Percentiles rank a stretch among this genome's conserved stretches.
phyloP scores from a whole-genome alignment of 1,140 invertebrate species.

The Drosophila triauraria region DNA sequence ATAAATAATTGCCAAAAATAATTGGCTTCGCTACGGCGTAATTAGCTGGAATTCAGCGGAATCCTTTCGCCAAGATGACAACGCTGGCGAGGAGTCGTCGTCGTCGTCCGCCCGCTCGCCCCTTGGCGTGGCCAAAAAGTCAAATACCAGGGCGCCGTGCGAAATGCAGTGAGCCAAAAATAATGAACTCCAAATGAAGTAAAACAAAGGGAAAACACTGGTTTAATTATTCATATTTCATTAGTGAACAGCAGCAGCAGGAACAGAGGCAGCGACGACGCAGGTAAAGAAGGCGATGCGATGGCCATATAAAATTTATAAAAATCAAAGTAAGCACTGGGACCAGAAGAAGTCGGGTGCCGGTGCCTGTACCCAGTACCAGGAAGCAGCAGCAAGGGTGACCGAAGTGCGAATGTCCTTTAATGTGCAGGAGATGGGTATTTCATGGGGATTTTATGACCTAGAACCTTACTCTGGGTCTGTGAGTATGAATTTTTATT shows the following conservation, averaged over 20 bases:
- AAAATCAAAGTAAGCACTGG: constrained; percentile 75
- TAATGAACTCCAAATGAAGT: constrained; percentile 81
- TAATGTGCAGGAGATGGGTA: neutral
- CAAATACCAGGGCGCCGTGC: constrained; percentile 22
- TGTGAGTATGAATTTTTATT: too few species aligned
- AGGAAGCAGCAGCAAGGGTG: neutral
- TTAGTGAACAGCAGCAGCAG: constrained; percentile 59
- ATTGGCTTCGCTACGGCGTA: constrained; percentile 28
- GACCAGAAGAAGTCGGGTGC: neutral
- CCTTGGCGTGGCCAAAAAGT: constrained; percentile 39
- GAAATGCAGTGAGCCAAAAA: constrained; percentile 67
- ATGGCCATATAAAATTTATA: constrained; percentile 78
- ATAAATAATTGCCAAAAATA: constrained; percentile 37
- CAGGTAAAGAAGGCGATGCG: constrained; percentile 23
- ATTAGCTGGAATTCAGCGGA: constrained; percentile 32
- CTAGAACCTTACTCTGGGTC: too few species aligned
- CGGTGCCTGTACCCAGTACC: too few species aligned
- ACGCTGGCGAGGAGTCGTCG: neutral
- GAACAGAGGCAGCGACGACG: neutral
- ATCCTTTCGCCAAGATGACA: constrained; percentile 34
- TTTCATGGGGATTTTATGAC: too few species aligned
- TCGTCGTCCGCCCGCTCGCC: neutral
- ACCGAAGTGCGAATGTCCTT: constrained; percentile 2
- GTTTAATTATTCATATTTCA: constrained; percentile 82
- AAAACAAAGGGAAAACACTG: constrained; percentile 74